Percentiles rank a stretch among this genome's conserved stretches.
Conservation (phyloP, 53 echinoderm and acorn worm genomes). For the Paelopatides confundens region DNA sequence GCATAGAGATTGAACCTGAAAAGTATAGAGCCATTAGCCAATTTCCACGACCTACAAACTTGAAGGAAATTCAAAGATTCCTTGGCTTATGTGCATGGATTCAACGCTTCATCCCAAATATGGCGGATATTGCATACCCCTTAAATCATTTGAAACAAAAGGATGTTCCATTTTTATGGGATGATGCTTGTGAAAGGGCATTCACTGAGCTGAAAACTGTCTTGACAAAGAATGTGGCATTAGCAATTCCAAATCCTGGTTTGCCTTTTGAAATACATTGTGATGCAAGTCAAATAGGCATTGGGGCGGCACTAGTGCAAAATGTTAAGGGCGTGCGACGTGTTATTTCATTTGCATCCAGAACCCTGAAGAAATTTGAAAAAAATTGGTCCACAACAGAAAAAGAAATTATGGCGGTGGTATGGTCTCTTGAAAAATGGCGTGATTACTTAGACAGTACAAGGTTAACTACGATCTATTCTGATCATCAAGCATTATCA, state of each 20-base stretch:
- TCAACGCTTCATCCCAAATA: slow-evolving; percentile 9
- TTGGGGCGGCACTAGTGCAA: too few species aligned
- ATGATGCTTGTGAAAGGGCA: background rate
- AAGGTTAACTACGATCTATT: too few species aligned
- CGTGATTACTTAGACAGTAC: background rate
- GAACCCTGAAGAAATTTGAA: slow-evolving; percentile 49
- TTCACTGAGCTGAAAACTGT: slow-evolving; percentile 13
- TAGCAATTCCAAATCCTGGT: too few species aligned
- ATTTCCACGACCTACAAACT: too few species aligned
- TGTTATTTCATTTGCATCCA: slow-evolving; percentile 68
- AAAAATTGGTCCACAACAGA: slow-evolving; percentile 66
- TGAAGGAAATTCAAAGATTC: too few species aligned
- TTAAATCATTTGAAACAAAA: too few species aligned
- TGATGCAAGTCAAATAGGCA: slow-evolving; percentile 30
- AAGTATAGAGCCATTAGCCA: too few species aligned
- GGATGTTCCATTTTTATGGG: too few species aligned
- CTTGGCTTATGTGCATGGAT: slow-evolving; percentile 32
- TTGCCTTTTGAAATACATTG: too few species aligned
- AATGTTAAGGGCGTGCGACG: slow-evolving; percentile 7
- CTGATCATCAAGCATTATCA: too few species aligned
- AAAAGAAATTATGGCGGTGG: slow-evolving; percentile 60
- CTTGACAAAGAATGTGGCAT: too few species aligned
- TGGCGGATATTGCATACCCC: slow-evolving; percentile 5
- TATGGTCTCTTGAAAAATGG: slow-evolving; percentile 56
- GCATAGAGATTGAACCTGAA: too few species aligned